Base-by-base conservation (phyloP, 1,140 invertebrate genomes). In the Acarapis woodi region DNA sequence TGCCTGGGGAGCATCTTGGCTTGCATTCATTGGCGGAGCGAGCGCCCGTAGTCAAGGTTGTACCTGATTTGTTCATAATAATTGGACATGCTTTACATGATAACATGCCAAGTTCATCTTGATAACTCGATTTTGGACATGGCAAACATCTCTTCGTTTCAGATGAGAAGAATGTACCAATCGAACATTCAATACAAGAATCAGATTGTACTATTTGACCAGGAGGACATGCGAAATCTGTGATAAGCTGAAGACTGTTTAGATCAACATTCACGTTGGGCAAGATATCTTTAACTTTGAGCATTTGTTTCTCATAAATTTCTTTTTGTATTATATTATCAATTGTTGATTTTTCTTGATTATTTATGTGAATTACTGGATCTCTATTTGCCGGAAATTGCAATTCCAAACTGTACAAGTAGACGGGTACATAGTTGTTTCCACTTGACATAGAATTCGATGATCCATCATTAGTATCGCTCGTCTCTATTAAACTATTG, bases 261-360 rank as follows among this genome's bases (percentile, higher is more conserved):
- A 85, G 74, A 56, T 90, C 85, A 0, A 82, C 77, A 1, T 79
- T 68, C 0, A 83, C 88, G 49, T 88, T 90, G 8, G 85, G 83
- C 25, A 93, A 54, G 46, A 87, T 83, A 43, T 82, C 77, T 44
- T 75, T 66, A 2, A 88, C 40, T 15, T 47, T 33, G 18, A 46
- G 40, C 3, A 42, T 34, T 10, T 24, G 38, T 9, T 30, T 29
- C 59, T 87, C 78, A 6, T 85, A 61, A 42, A 88, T 82, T 0
- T 85, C 58, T 53, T 71, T 73, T 54, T 87, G 73, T 35, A 87
- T 58, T 21, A 88, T 56, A 37, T 65, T 58, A 50, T 80, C 70
- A 2, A 88, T 76, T 4, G 63, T 72, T 9, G 77, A 68, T 46
- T 76, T 63, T 49, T 83, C 75, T 47, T 83, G 79, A 12, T 72